Evolutionary conservation across 1,140 invertebrate species (phyloP), one percentile per base, ranked within the genome.

Genomic region (Monochamus saltuarius): DNA sequence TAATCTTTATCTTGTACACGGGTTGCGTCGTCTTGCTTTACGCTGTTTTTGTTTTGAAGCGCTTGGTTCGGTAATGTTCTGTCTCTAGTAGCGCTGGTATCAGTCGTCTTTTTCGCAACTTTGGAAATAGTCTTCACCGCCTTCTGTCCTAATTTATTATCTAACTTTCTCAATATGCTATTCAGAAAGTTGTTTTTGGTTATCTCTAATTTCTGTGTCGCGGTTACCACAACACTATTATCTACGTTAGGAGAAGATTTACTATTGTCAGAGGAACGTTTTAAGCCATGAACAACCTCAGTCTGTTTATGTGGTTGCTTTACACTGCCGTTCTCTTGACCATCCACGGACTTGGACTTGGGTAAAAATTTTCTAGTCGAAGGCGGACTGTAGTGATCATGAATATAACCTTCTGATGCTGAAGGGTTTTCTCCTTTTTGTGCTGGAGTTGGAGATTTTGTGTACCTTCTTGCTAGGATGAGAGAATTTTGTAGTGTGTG

Each of bases 301-400:
- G 11, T 39, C 4, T 7, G 36, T 2, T 7, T 29, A 29, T 2
- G 22, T 29, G 22, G 22, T 40, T 17, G 14, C 10, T 39, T 34
- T 3, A 40, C 9, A 13, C 16, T 29, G 17, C 14, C 14, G n/a
- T 14, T 10, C 34, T 46, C 7, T 13, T 52, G 36, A 34, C 39
- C 55, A 14, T 60, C 57, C 11, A 59, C 43, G 16, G 64, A 65
- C 14, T 52, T 59, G 7, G 56, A 49, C 52, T 58, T 62, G 4
- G n/a, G 14, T 14, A 56, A 51, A 38, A 19, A 13, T 49, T 62
- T 65, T 35, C 46, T 57, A 10, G 7, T 22, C n/a, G 51, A 37
- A 13, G 59, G 62, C 19, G 71, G 71, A 51, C 69, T 71, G 51
- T 73, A 70, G 19, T 73, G 66, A 40, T 73, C 71, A 35, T 70